Evolutionary conservation across 1,140 invertebrate genomes (phyloP), one percentile per base, ranked within the genome.

Genomic region (Sycobia sp.): DNA sequence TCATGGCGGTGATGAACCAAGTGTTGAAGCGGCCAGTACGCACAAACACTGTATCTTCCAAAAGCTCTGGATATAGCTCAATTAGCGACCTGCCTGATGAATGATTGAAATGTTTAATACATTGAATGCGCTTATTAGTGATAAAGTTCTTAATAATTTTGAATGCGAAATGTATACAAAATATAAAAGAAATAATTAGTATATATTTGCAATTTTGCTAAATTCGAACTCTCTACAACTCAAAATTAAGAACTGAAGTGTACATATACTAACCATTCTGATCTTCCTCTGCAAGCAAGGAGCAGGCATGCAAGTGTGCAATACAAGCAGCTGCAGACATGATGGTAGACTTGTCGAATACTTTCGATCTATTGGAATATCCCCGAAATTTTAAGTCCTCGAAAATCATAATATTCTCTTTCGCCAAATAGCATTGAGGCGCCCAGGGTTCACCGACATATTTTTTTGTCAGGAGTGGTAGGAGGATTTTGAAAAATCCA

Each of bases 271-370:
- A 11, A 86, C 73, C 25, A 84, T 47, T 7, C 34, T 76, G 70
- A 14, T 60, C 70, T 16, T 83, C 74, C 69, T 87, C 86, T 23
- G 76, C 82, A 22, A 86, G 76, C 25, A 83, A 80, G 3, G 83
- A 84, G 10, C 84, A 80, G 0, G 84, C 82, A 62, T 88, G 86
- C 71, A 86, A 76, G 39, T 74, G 80, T 3, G 86, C 86, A 43
- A 87, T 66, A 0, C 82, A 76, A 64, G 82, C 80, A 0, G 86
- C 70, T 0, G 77, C 74, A 7, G 83, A 77, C 27, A 72, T 76
- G n/a, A 83, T 68, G 69, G 85, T 79, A 11, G 83, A 74, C 47
- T 78, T 76, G 38, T 76, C 71, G 3, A 86, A 71, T 0, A 81
- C 27, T 32, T 76, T 80, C 0, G 73, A 71, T 1, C 73, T 71